Conservation (phyloP, 2,888 invertebrate genomes). For the Dicranocentrus wangi region DNA sequence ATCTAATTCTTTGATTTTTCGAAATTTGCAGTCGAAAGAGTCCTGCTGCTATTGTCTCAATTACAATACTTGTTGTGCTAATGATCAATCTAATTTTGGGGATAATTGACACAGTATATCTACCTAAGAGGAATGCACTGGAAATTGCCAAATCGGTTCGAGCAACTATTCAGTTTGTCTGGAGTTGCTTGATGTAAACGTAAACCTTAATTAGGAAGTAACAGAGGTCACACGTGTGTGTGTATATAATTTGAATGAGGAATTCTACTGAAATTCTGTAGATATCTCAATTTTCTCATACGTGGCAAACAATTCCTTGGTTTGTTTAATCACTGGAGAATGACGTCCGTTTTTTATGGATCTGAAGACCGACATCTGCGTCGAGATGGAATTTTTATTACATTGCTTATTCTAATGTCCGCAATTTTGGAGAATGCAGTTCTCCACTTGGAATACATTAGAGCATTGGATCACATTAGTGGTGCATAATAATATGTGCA, state of each 20-base stretch:
- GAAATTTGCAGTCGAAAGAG: conserved; percentile 23
- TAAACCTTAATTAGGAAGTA: not conserved
- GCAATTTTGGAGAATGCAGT: conserved; percentile 61
- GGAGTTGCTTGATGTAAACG: conserved; percentile 44
- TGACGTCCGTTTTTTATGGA: conserved; percentile 31
- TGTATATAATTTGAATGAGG: too few species aligned
- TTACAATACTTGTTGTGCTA: conserved; percentile 5
- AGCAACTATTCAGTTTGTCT: conserved; percentile 34
- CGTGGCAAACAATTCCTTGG: conserved; percentile 47
- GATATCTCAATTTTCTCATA: conserved; percentile 44
- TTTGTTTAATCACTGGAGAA: conserved; percentile 46
- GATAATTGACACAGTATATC: not conserved
- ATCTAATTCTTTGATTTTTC: not conserved
- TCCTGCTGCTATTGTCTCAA: conserved; percentile 36
- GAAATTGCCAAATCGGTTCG: conserved; percentile 46
- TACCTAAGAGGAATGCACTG: conserved; percentile 36
- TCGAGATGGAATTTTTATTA: conserved; percentile 36
- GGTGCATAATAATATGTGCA: not conserved
- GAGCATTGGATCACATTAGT: conserved; percentile 39
- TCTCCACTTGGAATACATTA: conserved; percentile 52
- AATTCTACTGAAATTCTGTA: too few species aligned
- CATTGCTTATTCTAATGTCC: conserved; percentile 32
- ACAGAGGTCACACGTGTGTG: not conserved
- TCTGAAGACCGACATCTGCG: conserved; percentile 34
- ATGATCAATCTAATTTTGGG: conserved; percentile 30